Base-by-base conservation (phyloP, 2,888 invertebrate genomes). In the Sinodicranocentrus sp. region DNA sequence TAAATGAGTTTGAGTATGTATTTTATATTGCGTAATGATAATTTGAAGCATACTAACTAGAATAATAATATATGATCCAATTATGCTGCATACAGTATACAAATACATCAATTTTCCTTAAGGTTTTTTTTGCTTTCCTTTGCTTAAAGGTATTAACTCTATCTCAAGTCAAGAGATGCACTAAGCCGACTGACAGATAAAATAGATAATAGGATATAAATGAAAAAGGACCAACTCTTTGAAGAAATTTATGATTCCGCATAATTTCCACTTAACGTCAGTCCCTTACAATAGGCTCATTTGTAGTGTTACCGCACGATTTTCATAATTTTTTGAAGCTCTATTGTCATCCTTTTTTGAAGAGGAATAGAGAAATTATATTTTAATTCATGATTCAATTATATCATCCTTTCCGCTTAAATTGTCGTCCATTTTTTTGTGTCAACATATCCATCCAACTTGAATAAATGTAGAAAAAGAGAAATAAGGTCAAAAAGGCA, bases 401-500 rank as follows among this genome's bases (percentile, higher is more conserved):
- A 54, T 21, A 17, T 54, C 54, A 54, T 54, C 23, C 13, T 54
- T 48, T 33, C 13, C 48, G 15, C 48, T 48, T 48, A 48, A n/a
- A 3, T 6, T 33, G 33, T 10, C 33, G 10, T 33, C 33, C 33
- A 33, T 33, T 33, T 33, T 33, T 3, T n/a, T n/a, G n/a, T n/a
- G n/a, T n/a, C n/a, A n/a, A n/a, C n/a, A n/a, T n/a, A n/a, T n/a
- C n/a, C n/a, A n/a, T n/a, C 6, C 13, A 39, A 39, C 13, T 39
- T 5, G 39, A 39, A 39, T 8, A 39, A 8, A 39, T 8, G 39
- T 5, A 39, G 39, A 39, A 48, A n/a, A 48, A 15, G 3, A 2
- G 15, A 57, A 57, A 61, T 61, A 61, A 33, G 61, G 61, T 61
- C 61, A 33, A 61, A 1, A 61, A 5, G 17, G 17, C 28, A 61